These are phyloP conservation scores for Sylvia borin DNA, from an alignment of 2,797 vertebrate species.

Conservation along the genomic window DNA sequence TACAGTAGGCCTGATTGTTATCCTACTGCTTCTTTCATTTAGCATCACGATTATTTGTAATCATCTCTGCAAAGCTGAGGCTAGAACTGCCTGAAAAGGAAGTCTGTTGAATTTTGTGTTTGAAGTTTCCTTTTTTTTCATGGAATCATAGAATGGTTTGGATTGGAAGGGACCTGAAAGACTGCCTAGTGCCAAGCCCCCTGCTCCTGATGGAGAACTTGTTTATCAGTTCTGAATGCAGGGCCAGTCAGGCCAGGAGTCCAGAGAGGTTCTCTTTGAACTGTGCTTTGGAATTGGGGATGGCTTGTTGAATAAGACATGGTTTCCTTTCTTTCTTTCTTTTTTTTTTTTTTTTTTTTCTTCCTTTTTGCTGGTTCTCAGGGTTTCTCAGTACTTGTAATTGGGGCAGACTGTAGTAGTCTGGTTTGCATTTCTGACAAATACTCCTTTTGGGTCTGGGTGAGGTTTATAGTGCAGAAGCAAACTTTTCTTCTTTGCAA, in stretches of 20 bases:
- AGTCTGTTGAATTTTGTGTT: background rate
- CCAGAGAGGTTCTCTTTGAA: background rate
- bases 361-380: background rate
- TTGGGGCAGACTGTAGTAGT: background rate
- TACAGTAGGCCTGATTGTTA: background rate
- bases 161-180: background rate
- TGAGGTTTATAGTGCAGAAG: background rate
- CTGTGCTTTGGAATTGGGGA: background rate
- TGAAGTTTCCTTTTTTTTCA: background rate
- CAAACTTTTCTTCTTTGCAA: background rate
- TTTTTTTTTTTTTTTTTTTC: too few relatives aligned
- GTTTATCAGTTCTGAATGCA: background rate
- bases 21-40: background rate
- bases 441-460: background rate
- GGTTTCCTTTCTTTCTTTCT: background rate
- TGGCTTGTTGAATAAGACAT: background rate
- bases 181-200: background rate
- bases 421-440: background rate
- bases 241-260: background rate
- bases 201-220: background rate
- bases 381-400: background rate
- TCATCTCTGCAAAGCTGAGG: background rate
- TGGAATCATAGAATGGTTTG: background rate
- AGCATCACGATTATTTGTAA: background rate
- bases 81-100: background rate